Base-by-base conservation (phyloP, 2,888 invertebrate genomes). In the Brenthis ino region DNA sequence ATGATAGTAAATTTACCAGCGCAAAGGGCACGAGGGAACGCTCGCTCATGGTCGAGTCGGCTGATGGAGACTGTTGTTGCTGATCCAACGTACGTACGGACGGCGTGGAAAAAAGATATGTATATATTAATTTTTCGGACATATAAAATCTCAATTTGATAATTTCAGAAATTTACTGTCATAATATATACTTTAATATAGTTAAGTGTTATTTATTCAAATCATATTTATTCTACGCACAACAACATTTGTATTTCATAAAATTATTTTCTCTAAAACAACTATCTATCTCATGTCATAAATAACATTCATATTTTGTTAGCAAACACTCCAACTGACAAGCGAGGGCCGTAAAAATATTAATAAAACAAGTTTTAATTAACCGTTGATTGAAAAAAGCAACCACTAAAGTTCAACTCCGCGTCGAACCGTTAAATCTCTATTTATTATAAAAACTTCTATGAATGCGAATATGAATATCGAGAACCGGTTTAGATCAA, bases 321-420 rank as follows among this genome's bases (percentile, higher is more conserved):
- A 77, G 70, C 75, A 81, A 80, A 77, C 87, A 81, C 89, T 89
- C 79, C 77, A 85, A 80, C 77, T 74, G 70, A 84, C 80, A 78
- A 60, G 53, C 58, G 47, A 69, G 53, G 68, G 65, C 68, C 72
- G 76, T 72, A 83, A 85, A 85, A 88, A 84, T 83, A 84, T 82
- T 84, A 87, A 91, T 91, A 91, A 91, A 92, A 90, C 87, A 91
- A 87, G 85, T 85, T 92, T 90, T 90, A 92, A 92, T 92, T 91
- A 91, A 89, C 87, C 83, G 83, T 88, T 82, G 73, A 79, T 76
- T 64, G 71, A 65, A 76, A 88, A 77, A 75, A 77, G n/a, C 57
- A 86, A 91, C 91, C 91, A 90, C 92, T 92, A 91, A 85, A 86
- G 89, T 78, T 80, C 81, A 83, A 85, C 82, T 76, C 76, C 79